phyloP scores from a whole-genome alignment of 2,797 vertebrate species.

The Onychomys torridus region DNA sequence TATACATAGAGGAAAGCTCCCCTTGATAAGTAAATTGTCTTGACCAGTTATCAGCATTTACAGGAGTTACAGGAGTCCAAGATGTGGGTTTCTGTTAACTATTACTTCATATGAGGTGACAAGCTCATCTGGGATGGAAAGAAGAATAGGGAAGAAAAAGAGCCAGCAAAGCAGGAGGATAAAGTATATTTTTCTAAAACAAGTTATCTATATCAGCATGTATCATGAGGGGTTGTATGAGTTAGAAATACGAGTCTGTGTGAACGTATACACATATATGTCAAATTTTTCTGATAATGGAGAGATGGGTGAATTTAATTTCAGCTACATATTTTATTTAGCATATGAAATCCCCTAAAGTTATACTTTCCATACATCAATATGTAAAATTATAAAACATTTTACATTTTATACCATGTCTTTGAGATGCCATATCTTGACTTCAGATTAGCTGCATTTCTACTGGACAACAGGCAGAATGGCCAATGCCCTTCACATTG shows the following conservation, averaged over 20 bases:
- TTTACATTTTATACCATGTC: background rate
- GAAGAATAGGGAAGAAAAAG: background rate
- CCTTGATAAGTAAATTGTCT: background rate
- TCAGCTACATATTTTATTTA: constrained; percentile 22
- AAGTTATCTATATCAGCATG: background rate
- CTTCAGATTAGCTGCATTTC: background rate
- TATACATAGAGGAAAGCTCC: background rate
- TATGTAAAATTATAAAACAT: background rate
- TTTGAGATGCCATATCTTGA: constrained; percentile 36
- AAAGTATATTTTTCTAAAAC: constrained; percentile 13
- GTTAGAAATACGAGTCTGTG: background rate
- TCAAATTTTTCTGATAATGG: constrained; percentile 2
- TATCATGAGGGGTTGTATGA: background rate
- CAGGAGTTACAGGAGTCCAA: background rate
- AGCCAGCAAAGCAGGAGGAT: background rate
- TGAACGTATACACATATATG: background rate
- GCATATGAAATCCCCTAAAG: background rate
- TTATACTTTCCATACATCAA: background rate
- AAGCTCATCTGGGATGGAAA: background rate
- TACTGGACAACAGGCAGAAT: background rate
- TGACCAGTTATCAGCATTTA: background rate
- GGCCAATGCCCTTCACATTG: background rate
- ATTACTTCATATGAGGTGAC: background rate
- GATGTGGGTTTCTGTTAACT: background rate
- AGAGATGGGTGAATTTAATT: background rate